Evolutionary conservation across 2,113 vertebrate species (phyloP), one percentile per base, ranked within the genome.

Genomic region (Jacana jacana): DNA sequence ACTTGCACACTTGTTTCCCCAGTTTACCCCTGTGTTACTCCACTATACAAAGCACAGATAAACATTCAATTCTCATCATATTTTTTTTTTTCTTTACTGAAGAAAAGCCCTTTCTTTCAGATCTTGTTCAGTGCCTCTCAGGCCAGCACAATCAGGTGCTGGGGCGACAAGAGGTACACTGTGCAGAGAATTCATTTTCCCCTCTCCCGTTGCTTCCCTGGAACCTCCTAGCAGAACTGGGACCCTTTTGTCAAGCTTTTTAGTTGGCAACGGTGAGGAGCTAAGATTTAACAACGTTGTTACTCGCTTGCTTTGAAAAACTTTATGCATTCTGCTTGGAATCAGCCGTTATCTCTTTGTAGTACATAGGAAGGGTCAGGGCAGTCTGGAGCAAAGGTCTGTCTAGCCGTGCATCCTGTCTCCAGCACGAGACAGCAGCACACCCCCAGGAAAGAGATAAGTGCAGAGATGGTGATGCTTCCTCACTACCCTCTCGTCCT

Each of bases 71-170:
- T 94, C 81, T 63, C 19, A 4, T 49, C 9, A 30, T 52, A n/a
- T n/a, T n/a, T n/a, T 82, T 17, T 49, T 60, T 82, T 69, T 92
- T 70, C 40, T 75, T 89, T 60, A 30, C 33, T 60, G 81, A 57
- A n/a, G n/a, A 88, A 93, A 86, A 83, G 33, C 30, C 22, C 40
- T 88, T 93, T 82, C 48, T 90, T 80, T 83, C 83, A 80, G 83
- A 48, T 61, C 54, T 88, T 90, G 42, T 71, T 81, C 64, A 37
- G 54, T 80, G 68, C 40, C 37, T 88, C 63, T 69, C 35, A 27
- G 83, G 24, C 22, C 18, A 3, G 66, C 30, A 52, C 39, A 57
- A 83, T 90, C 76, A 81, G 72, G 49, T 65, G 8, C 30, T 57
- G 75, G 57, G 33, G 86, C 61, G 63, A 85, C 86, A 86, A 79